These are phyloP conservation scores for Platalea minor DNA, from an alignment of 2,797 vertebrate species.

Conservation along the genomic window DNA sequence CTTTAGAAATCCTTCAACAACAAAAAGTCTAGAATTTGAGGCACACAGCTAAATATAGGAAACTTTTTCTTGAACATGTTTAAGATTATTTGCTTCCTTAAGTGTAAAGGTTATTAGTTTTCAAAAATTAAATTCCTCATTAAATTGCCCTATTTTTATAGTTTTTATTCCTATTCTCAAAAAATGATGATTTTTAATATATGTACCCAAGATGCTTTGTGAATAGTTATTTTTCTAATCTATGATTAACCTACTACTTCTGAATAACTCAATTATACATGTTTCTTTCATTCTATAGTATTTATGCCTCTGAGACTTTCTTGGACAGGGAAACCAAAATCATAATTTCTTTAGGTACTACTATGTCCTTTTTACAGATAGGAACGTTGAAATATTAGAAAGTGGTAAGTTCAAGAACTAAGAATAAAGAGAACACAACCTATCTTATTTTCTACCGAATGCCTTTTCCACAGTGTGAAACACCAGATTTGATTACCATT, in stretches of 20 bases:
- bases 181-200: not conserved
- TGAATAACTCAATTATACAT: accelerated
- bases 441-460: not conserved
- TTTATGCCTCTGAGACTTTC: not conserved
- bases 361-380: not conserved
- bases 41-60: accelerated
- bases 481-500: constrained; percentile 21
- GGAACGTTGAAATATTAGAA: not conserved
- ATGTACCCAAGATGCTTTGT: not conserved
- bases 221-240: not conserved
- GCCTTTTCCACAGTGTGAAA: not conserved
- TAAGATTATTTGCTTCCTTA: not conserved
- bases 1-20: not conserved
- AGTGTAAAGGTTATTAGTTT: not conserved
- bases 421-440: not conserved
- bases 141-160: not conserved
- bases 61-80: not conserved
- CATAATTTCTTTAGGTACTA: not conserved
- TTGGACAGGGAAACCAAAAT: not conserved
- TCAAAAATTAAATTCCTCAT: not conserved
- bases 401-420: not conserved
- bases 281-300: not conserved
- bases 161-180: not conserved
- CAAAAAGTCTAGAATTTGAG: not conserved
- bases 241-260: not conserved